These are phyloP conservation scores for Rhagologus leucostigma DNA, from an alignment of 2,113 vertebrate species.

Conservation along the genomic window DNA sequence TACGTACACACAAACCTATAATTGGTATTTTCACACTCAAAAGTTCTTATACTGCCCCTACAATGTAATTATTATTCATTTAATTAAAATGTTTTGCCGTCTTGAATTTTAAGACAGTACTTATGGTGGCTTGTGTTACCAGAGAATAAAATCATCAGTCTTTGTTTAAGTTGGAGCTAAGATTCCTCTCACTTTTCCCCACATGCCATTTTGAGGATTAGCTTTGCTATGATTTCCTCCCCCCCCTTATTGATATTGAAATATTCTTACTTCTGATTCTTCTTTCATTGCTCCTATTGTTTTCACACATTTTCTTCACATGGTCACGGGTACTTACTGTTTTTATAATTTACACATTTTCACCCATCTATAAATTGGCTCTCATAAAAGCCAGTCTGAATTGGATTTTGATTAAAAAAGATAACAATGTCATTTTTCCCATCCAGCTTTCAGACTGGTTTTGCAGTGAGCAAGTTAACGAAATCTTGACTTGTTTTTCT, in stretches of 20 bases:
- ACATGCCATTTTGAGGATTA: not conserved
- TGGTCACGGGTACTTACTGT: not conserved
- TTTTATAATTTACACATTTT: not conserved
- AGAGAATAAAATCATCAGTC: not conserved
- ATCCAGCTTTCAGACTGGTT: not conserved
- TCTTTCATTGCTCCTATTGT: not conserved
- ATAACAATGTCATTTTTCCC: not conserved
- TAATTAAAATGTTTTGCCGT: not conserved
- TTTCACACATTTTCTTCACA: constrained; percentile 10
- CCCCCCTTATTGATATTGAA: not conserved
- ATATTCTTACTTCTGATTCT: not conserved
- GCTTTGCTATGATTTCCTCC: not conserved
- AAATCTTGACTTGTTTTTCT: not conserved
- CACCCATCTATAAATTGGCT: not conserved
- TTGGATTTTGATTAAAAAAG: not conserved
- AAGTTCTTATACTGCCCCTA: not conserved
- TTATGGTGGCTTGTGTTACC: not conserved
- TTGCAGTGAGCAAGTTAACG: not conserved
- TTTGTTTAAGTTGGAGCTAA: not conserved
- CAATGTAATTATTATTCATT: not conserved
- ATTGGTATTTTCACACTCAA: not conserved
- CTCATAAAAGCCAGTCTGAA: not conserved
- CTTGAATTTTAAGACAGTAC: not conserved
- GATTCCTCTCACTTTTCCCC: not conserved
- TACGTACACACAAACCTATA: not conserved